Conservation (phyloP, 2,113 vertebrate genomes). For the Actenoides lindsayi region DNA sequence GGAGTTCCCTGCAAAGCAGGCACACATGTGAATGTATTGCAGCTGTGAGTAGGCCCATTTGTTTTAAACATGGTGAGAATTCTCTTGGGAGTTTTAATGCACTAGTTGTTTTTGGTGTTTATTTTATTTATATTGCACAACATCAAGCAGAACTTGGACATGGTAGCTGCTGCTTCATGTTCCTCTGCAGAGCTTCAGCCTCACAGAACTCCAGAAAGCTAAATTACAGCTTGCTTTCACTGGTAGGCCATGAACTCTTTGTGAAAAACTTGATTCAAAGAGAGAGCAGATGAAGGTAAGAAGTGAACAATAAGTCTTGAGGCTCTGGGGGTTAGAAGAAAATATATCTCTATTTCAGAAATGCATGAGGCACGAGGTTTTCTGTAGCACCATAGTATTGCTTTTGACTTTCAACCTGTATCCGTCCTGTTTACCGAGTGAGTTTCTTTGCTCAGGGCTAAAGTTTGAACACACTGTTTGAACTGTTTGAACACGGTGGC, state of each 20-base stretch:
- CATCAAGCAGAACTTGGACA: background rate
- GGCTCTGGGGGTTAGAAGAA: background rate
- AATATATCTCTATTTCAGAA: background rate
- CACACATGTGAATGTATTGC: background rate
- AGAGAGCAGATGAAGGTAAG: background rate
- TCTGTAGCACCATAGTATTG: background rate
- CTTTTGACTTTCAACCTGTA: background rate
- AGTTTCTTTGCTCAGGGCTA: background rate
- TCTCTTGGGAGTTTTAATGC: background rate
- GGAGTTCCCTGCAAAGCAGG: background rate
- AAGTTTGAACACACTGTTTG: background rate
- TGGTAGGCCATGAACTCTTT: background rate
- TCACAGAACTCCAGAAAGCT: background rate
- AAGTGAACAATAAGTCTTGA: background rate
- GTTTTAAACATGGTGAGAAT: background rate
- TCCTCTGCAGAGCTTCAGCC: background rate
- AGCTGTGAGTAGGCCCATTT: background rate
- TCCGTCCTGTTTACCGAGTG: background rate
- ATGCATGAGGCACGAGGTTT: background rate
- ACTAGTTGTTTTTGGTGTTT: background rate
- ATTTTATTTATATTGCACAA: background rate
- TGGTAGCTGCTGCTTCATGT: background rate
- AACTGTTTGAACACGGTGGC: background rate
- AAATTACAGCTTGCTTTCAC: background rate
- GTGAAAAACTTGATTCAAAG: background rate